A percentile compares a stretch with the other conserved stretches of the same genome.
These are phyloP conservation scores for Bombus sibiricus DNA, from an alignment of 1,140 invertebrate genomes.

Conservation along the genomic window DNA sequence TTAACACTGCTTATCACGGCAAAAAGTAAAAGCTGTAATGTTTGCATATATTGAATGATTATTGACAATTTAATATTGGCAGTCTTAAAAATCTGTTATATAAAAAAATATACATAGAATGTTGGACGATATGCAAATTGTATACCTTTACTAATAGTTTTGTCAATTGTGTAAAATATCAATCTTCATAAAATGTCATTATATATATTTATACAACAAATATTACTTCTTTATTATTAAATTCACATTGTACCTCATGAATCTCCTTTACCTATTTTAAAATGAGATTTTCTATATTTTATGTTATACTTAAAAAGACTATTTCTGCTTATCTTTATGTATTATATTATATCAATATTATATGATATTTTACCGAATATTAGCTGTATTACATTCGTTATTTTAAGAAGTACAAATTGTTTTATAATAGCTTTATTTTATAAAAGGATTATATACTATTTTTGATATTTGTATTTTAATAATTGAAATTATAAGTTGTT, in stretches of 20 bases:
- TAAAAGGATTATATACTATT: conserved; percentile 28
- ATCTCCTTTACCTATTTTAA: not conserved
- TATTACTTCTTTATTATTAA: not conserved
- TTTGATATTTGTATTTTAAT: conserved; percentile 40
- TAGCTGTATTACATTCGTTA: conserved; percentile 36
- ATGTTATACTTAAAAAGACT: conserved; percentile 13
- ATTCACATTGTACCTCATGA: not conserved
- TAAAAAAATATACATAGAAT: conserved; percentile 43
- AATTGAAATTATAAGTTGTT: conserved; percentile 32
- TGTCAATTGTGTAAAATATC: conserved; percentile 22
- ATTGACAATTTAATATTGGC: conserved; percentile 29
- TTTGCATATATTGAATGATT: conserved; percentile 14
- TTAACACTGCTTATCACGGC: conserved; percentile 49
- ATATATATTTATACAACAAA: conserved; percentile 22
- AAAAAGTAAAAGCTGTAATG: conserved; percentile 23
- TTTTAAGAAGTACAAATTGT: conserved; percentile 9
- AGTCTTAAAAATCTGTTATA: conserved; percentile 30
- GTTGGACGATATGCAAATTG: conserved; percentile 44
- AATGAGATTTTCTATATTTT: conserved; percentile 37
- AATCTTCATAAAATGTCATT: conserved; percentile 8
- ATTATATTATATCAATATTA: not conserved
- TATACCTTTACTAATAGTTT: conserved; percentile 1
- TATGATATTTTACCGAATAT: conserved; percentile 20
- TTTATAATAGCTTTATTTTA: conserved; percentile 33
- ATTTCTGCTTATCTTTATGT: conserved; percentile 8